These are phyloP conservation scores for Dolichallabes microphthalmus DNA, from an alignment of 2,113 vertebrate genomes.

Conservation along the genomic window DNA sequence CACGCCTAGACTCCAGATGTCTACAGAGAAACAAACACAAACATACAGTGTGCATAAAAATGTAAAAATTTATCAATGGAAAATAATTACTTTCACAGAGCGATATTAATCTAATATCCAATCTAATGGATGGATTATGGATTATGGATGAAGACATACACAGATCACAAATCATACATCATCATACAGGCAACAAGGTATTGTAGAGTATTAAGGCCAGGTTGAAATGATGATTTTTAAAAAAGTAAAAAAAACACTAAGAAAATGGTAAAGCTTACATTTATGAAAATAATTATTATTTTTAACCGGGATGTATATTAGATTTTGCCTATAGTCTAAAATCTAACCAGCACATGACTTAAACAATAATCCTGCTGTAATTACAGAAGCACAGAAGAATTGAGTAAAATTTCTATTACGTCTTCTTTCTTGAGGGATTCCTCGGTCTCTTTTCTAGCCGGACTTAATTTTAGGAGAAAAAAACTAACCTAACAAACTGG, in stretches of 20 bases:
- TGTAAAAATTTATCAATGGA: background rate
- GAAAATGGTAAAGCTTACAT: background rate
- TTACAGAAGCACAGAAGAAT: background rate
- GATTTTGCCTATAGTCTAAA: background rate
- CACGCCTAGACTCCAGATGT: conserved; percentile 98
- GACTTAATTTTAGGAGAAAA: background rate
- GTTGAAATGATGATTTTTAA: too few species aligned
- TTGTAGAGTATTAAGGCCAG: too few species aligned
- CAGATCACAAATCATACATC: too few species aligned
- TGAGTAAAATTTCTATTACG: conserved; percentile 47
- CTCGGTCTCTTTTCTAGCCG: background rate
- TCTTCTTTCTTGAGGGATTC: conserved; percentile 23
- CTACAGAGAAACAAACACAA: conserved; percentile 64
- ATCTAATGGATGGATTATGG: too few species aligned
- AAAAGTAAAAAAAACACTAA: too few species aligned
- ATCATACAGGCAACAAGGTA: too few species aligned
- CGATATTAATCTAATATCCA: background rate
- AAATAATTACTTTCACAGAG: background rate
- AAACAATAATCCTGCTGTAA: conserved; percentile 25
- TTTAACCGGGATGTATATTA: too few species aligned
- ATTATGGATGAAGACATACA: too few species aligned
- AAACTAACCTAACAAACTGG: conserved; percentile 17
- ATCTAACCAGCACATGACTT: background rate
- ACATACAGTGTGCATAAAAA: too few species aligned
- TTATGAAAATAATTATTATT: too few species aligned